phyloP scores from a whole-genome alignment of 2,888 invertebrate genomes.

The Chrysina gloriosa region DNA sequence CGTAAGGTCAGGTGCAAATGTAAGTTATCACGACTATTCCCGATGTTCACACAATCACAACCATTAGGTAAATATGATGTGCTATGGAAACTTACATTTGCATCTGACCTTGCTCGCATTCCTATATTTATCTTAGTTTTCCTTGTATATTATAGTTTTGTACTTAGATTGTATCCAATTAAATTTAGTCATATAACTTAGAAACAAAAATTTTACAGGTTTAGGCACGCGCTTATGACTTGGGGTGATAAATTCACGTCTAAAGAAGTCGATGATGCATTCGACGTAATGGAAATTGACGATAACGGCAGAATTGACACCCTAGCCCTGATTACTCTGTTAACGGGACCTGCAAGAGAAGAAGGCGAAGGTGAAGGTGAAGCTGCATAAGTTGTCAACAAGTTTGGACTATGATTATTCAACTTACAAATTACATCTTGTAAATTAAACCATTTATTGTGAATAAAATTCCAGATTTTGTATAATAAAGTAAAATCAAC shows the following conservation, averaged over 20 bases:
- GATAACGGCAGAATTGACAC: conserved; percentile 92
- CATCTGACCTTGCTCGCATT: no score
- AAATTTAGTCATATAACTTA: no score
- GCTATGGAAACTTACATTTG: no score
- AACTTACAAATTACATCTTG: conserved; percentile 22
- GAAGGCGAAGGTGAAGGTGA: conserved; percentile 74
- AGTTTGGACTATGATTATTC: conserved; percentile 22
- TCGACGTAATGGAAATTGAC: conserved; percentile 93
- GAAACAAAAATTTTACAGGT: conserved; percentile 66
- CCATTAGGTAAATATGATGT: no score
- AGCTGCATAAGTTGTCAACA: conserved; percentile 60
- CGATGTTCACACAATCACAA: no score
- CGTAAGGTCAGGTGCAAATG: no score
- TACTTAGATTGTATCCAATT: no score
- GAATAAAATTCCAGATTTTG: conserved; percentile 33
- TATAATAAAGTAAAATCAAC: no score
- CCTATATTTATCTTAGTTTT: no score
- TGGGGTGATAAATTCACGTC: conserved; percentile 93
- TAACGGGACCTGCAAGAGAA: conserved; percentile 76
- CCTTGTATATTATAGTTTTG: no score
- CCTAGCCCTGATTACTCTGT: conserved; percentile 85
- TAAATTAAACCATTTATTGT: conserved; percentile 20
- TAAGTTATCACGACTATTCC: no score
- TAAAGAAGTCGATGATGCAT: conserved; percentile 91
- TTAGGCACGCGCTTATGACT: conserved; percentile 91